Percentiles rank a stretch among this genome's conserved stretches.
phyloP scores from a whole-genome alignment of 1,140 invertebrate genomes.

The Eulimnadia texana region DNA sequence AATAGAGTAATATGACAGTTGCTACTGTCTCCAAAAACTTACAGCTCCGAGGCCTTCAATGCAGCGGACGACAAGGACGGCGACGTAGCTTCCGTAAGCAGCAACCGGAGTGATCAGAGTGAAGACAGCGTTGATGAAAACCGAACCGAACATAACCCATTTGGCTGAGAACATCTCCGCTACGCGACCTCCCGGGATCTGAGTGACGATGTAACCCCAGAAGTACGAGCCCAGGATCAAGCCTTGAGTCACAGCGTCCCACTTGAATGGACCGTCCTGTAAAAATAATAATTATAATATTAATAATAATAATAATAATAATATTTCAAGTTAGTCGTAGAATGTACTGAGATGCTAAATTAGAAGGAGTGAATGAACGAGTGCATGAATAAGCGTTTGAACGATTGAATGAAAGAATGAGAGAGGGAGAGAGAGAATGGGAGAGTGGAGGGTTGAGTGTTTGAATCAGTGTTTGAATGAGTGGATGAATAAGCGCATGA shows the following conservation, averaged over 20 bases:
- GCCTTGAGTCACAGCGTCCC: slow-evolving; percentile 52
- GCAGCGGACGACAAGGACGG: slow-evolving; percentile 45
- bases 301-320: neutral
- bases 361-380: too few relatives aligned
- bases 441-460: too few relatives aligned
- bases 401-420: too few relatives aligned
- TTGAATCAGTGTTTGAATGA: too few relatives aligned
- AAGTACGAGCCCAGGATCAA: slow-evolving; percentile 55
- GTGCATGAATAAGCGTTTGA: too few relatives aligned
- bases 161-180: slow-evolving; percentile 55
- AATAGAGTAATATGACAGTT: too few relatives aligned
- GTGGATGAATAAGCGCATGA: too few relatives aligned
- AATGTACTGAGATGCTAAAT: neutral
- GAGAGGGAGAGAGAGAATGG: too few relatives aligned
- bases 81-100: slow-evolving; percentile 40
- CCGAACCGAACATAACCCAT: slow-evolving; percentile 47
- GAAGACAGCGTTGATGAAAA: slow-evolving; percentile 49
- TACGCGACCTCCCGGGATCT: slow-evolving; percentile 56
- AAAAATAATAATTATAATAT: neutral
- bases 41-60: slow-evolving; percentile 59
- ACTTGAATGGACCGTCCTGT: slow-evolving; percentile 33
- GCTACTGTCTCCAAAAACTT: too few relatives aligned
- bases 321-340: neutral
- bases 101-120: slow-evolving; percentile 51
- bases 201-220: slow-evolving; percentile 53